phyloP scores from a whole-genome alignment of 1,140 invertebrate species.

The Drosophila sulfurigaster region DNA sequence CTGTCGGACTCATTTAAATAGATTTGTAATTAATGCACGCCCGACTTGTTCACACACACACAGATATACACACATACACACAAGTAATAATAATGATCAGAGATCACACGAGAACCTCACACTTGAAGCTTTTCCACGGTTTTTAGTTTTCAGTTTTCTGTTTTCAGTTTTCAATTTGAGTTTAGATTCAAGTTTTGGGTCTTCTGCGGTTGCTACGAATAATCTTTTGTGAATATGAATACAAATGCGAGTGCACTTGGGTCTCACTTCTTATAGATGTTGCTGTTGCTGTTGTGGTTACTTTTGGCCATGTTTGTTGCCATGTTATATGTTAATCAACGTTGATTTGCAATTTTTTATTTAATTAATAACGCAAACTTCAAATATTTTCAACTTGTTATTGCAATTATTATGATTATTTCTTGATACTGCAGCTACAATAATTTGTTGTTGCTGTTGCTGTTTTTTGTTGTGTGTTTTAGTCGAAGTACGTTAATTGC shows the following conservation, averaged over 20 bases:
- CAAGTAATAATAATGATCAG: conserved; percentile 44
- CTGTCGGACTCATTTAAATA: conserved; percentile 69
- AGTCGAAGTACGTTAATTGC: conserved; percentile 58
- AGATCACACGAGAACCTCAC: conserved; percentile 79
- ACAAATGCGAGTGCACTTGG: conserved; percentile 32
- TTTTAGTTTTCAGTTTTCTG: conserved; percentile 27
- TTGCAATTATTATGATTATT: conserved; percentile 64
- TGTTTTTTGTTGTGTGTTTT: conserved; percentile 29
- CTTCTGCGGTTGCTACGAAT: conserved; percentile 49
- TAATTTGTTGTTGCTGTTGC: conserved; percentile 59
- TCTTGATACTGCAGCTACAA: conserved; percentile 51
- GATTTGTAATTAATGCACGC: conserved; percentile 72
- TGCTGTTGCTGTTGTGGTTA: conserved; percentile 10
- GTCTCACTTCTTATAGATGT: conserved; percentile 21
- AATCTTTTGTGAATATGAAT: conserved; percentile 30
- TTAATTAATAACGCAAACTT: conserved; percentile 78
- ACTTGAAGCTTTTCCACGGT: conserved; percentile 77
- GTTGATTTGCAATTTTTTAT: conserved; percentile 69
- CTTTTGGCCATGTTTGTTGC: conserved; percentile 47
- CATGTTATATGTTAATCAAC: conserved; percentile 75
- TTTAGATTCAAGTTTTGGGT: conserved; percentile 36
- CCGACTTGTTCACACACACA: conserved; percentile 43
- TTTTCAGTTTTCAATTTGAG: conserved; percentile 10
- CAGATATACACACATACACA: conserved; percentile 24
- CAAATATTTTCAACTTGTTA: conserved; percentile 56